These are phyloP conservation scores for Brachymystax lenok DNA, from an alignment of 2,797 vertebrate genomes.

Conservation along the genomic window DNA sequence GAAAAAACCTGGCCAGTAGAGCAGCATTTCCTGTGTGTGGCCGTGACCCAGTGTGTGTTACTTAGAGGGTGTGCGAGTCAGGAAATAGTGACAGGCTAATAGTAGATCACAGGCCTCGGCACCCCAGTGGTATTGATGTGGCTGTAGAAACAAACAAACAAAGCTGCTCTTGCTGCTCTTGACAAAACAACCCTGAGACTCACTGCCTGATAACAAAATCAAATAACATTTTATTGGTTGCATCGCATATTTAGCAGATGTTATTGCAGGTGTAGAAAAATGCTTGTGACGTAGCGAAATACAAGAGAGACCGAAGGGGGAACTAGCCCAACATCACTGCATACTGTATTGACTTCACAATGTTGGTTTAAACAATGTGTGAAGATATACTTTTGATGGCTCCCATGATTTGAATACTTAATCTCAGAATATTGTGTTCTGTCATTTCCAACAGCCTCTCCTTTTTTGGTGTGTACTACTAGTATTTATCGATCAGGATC, in stretches of 20 bases:
- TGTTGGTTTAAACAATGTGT: neutral
- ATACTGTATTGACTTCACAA: neutral
- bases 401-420: neutral
- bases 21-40: constrained; percentile 39
- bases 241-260: no score
- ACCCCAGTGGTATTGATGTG: constrained; percentile 22
- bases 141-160: constrained; percentile 39
- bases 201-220: neutral
- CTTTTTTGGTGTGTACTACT: neutral
- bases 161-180: constrained; percentile 9
- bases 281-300: no score
- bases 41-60: constrained; percentile 17
- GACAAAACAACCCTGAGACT: neutral
- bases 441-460: neutral
- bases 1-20: constrained; percentile 30
- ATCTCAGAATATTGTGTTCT: neutral
- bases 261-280: no score
- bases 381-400: neutral
- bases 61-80: constrained; percentile 9
- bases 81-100: constrained; percentile 43
- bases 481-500: neutral
- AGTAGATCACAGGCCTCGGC: constrained; percentile 19
- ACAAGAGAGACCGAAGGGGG: neutral
- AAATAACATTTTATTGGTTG: no score
- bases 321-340: neutral